Evolutionary conservation across 2,797 vertebrate species (phyloP), one percentile per base, ranked within the genome.

Genomic region (Taeniopygia guttata): DNA sequence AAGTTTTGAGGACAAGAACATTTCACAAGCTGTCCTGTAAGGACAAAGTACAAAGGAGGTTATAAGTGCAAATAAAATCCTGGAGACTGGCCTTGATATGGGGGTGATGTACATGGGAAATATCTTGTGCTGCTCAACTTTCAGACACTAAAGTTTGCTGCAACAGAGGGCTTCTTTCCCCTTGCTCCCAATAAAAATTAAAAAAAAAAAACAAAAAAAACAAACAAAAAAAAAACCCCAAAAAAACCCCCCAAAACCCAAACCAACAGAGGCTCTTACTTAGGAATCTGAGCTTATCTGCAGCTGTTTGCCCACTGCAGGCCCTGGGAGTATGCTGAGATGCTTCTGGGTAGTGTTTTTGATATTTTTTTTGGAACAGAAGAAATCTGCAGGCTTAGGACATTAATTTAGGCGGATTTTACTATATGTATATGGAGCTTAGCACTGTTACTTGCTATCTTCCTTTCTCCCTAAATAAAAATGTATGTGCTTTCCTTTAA

Each of bases 381-480:
- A 86, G 43, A 69, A 72, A 60, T 38, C 21, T 82, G 29, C 34
- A 82, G 43, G 22, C 59, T 86, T 49, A 58, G 25, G 59, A 32
- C 7, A 3, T 73, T 87, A 48, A 92, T 89, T 85, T 81, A 80
- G 51, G 48, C 9, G 8, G 42, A 76, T 93, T 94, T 92, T 75
- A 68, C 73, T 78, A 4, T 49, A 84, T 81, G 84, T 94, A 42
- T 58, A 87, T 85, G 69, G 20, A 56, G 27, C 42, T 69, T 77
- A 91, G 88, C 36, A 78, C 40, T 20, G 22, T 63, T 86, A 69
- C 29, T 78, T 84, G 62, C 48, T 54, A 21, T 67, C 27, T 63
- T 86, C 25, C 42, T 72, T 87, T 77, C 72, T 48, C 52, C 69
- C 40, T 46, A 87, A 84, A 92, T 78, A 79, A 94, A 92, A 95